A percentile compares a stretch with the other conserved stretches of the same genome.
Evolutionary conservation across 2,113 vertebrate genomes (phyloP).

Genomic region (Gasterosteus nipponicus): DNA sequence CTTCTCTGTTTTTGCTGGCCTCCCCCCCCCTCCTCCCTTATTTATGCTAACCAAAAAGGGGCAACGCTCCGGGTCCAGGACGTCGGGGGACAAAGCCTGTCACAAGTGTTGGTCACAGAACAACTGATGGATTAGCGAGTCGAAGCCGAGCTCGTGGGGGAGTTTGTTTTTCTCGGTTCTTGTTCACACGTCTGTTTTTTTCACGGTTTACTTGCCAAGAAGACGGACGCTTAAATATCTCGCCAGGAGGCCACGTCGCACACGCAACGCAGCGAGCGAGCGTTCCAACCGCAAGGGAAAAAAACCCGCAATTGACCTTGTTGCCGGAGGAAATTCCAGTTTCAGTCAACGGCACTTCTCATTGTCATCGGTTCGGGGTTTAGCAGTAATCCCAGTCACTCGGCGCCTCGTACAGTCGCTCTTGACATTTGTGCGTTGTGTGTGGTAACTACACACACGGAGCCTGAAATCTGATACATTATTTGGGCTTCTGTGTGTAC

Average conservation of each 20-base stretch:
- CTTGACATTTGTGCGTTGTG: slow-evolving; percentile 77
- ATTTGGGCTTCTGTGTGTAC: slow-evolving; percentile 77
- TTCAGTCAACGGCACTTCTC: slow-evolving; percentile 65
- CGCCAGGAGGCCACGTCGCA: slow-evolving; percentile 14
- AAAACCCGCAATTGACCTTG: slow-evolving; percentile 63
- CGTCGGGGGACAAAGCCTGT: slow-evolving; percentile 75
- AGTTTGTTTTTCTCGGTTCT: neutral
- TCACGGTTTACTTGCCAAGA: slow-evolving; percentile 47
- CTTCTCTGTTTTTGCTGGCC: slow-evolving; percentile 72
- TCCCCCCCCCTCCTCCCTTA: slow-evolving; percentile 56
- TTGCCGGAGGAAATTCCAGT: slow-evolving; percentile 56
- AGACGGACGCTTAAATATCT: slow-evolving; percentile 48
- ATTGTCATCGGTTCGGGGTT: slow-evolving; percentile 76
- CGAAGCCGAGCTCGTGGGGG: slow-evolving; percentile 60
- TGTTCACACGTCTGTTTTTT: slow-evolving; percentile 53
- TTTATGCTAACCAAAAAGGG: slow-evolving; percentile 81
- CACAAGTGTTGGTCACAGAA: slow-evolving; percentile 77
- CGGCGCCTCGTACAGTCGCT: slow-evolving; percentile 74
- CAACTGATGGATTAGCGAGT: slow-evolving; percentile 75
- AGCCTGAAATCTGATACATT: slow-evolving; percentile 77
- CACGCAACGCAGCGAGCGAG: slow-evolving; percentile 15
- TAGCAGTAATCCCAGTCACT: slow-evolving; percentile 78
- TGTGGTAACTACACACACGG: slow-evolving; percentile 74
- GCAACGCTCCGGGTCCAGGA: slow-evolving; percentile 69
- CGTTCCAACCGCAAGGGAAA: no score